Evolutionary conservation across 2,888 invertebrate genomes (phyloP).

Genomic region (Drosophila emarginata): DNA sequence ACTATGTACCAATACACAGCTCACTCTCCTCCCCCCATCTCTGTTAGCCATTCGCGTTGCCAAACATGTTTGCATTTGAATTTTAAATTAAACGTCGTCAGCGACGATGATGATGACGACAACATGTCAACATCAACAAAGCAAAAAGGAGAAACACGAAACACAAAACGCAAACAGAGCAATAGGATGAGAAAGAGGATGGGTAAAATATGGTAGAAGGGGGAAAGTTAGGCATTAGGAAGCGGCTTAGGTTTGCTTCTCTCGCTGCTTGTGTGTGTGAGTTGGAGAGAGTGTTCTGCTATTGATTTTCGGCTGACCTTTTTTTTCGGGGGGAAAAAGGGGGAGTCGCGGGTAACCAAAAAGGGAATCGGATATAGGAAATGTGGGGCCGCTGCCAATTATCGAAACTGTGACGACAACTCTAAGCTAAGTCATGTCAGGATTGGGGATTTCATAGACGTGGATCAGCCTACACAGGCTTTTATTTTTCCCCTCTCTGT

Average conservation of each 20-base stretch:
- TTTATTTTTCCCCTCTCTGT: not conserved
- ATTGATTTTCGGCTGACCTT: constrained; percentile 52
- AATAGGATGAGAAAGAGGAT: not conserved
- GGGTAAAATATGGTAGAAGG: constrained; percentile 2
- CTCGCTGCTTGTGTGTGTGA: not conserved
- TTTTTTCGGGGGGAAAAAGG: constrained; percentile 1
- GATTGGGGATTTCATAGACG: constrained; percentile 11
- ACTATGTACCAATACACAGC: constrained; percentile 3
- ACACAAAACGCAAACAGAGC: constrained; percentile 2
- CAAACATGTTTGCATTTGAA: constrained; percentile 68
- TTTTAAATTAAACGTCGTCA: constrained; percentile 69
- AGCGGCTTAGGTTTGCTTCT: constrained; percentile 5
- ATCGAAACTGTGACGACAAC: constrained; percentile 13
- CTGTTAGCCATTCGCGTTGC: constrained; percentile 34
- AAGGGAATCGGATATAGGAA: constrained; percentile 23
- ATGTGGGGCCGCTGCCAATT: constrained; percentile 36
- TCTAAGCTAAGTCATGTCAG: constrained; percentile 40
- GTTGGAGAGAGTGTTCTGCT: constrained; percentile 26
- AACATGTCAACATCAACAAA: constrained; percentile 44
- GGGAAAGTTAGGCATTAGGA: constrained; percentile 5
- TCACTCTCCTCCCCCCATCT: not conserved
- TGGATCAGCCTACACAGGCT: not conserved
- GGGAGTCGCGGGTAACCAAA: not conserved
- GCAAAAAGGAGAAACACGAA: constrained; percentile 18
- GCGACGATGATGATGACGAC: constrained; percentile 48